Base-by-base conservation (phyloP, 2,113 vertebrate species). In the Deroptyus accipitrinus region DNA sequence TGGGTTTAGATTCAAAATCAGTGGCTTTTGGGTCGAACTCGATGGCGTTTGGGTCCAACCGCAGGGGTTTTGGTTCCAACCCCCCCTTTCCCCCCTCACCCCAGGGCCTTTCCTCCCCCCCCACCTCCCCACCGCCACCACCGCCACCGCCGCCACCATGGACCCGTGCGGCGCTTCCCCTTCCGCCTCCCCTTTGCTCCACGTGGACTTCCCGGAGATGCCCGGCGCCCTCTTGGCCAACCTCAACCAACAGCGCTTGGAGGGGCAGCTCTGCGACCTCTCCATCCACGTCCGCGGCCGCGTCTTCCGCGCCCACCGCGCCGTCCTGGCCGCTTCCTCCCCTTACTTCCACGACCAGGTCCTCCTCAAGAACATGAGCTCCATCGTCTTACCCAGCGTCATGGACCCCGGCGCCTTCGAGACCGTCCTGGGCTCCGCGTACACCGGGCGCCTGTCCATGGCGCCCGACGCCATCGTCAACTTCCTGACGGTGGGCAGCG, bases 401-500 rank as follows among this genome's bases (percentile, higher is more conserved):
- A 99, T 99, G 98, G 99, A 99, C 88, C 98, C 99, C 1, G 97
- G 98, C 15, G 99, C 99, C 10, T 99, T 99, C 9, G 99, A 99
- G 97, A 98, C 98, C 24, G 99, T 99, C 20, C 93, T 99, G 88
- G 98, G 98, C 54, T 99, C 99, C 1, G 99, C 99, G 33, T 99
- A 99, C 97, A 99, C 99, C 0, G 99, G 99, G 2, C 98, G 98
- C 83, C 98, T 99, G 8, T 97, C 97, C 74, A 99, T 99, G 98
- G 98, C 98, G 1, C 98, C 98, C 3, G 98, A 98, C 1, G 99
- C 99, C 94, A 98, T 99, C 35, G 99, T 99, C 85, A 99, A 99
- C 98, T 99, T 99, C 96, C 98, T 99, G 81, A 99, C 99, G 0
- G 99, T 99, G 95, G 99, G 99, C 31, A 99, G 99, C 67, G 99